Conservation (phyloP, 2,888 invertebrate species). For the Drosophila prolongata region DNA sequence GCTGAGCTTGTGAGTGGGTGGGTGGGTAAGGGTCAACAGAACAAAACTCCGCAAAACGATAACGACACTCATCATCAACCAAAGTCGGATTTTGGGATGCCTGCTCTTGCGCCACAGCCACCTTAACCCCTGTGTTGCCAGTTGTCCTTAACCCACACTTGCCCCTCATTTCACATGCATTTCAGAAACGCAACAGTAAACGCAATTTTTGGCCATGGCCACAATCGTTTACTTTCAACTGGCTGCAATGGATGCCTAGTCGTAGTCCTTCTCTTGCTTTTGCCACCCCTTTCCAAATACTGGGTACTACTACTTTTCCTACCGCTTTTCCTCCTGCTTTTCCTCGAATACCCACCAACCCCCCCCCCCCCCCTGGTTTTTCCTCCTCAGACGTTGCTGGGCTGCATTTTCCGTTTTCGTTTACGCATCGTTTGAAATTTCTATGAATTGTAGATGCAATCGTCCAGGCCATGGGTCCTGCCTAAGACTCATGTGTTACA, state of each 20-base stretch:
- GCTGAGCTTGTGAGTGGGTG: neutral
- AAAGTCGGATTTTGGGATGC: slow-evolving; percentile 69
- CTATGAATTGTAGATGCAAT: slow-evolving; percentile 84
- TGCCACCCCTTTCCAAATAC: neutral
- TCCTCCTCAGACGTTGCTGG: slow-evolving; percentile 30
- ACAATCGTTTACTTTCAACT: slow-evolving; percentile 62
- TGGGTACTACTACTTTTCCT: slow-evolving; percentile 12
- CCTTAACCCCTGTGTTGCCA: slow-evolving; percentile 4
- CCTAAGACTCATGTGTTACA: slow-evolving; percentile 77
- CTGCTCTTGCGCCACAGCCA: slow-evolving; percentile 17
- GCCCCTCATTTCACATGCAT: slow-evolving; percentile 54
- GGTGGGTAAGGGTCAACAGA: slow-evolving; percentile 51
- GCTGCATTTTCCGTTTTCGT: slow-evolving; percentile 79
- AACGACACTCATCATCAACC: slow-evolving; percentile 80
- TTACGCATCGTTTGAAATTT: slow-evolving; percentile 82
- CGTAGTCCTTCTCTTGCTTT: slow-evolving; percentile 33
- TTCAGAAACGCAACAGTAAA: slow-evolving; percentile 54
- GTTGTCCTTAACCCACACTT: slow-evolving; percentile 2
- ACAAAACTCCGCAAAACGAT: slow-evolving; percentile 75
- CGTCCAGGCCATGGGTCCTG: slow-evolving; percentile 69
- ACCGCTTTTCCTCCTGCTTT: neutral
- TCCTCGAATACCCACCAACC: neutral
- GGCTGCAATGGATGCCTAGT: slow-evolving; percentile 13
- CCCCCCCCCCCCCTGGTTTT: slow-evolving; percentile 25
- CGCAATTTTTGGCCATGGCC: slow-evolving; percentile 66